A percentile compares a stretch with the other conserved stretches of the same genome.
Conservation (phyloP, 2,113 vertebrate species). For the Trinectes maculatus region DNA sequence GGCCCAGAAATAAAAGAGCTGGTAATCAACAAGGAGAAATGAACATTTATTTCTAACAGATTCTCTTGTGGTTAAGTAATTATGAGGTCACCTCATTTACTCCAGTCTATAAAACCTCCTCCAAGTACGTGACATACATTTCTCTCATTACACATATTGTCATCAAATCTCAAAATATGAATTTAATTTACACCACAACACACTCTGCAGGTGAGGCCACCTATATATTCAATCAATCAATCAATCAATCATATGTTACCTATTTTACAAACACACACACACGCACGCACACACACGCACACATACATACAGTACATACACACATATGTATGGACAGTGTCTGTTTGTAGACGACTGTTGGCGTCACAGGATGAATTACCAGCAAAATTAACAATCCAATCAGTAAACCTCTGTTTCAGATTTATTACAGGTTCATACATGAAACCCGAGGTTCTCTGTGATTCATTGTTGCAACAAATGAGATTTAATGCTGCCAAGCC, state of each 20-base stretch:
- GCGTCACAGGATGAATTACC: constrained; percentile 34
- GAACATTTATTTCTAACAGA: no score
- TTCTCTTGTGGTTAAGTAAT: constrained; percentile 9
- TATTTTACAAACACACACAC: no score
- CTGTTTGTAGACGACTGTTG: constrained; percentile 17
- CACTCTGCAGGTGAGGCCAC: no score
- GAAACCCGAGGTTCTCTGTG: constrained; percentile 24
- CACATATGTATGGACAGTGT: constrained; percentile 13
- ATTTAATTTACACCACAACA: no score
- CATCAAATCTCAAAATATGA: no score
- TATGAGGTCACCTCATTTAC: constrained; percentile 13
- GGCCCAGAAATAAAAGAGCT: constrained; percentile 7
- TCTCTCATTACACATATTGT: no score
- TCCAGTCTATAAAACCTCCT: constrained; percentile 1
- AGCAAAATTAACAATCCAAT: constrained; percentile 38
- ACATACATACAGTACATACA: no score
- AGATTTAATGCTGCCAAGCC: constrained; percentile 47
- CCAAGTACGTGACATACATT: no score
- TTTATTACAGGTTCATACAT: constrained; percentile 47
- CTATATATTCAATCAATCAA: no score
- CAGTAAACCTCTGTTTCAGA: constrained; percentile 44
- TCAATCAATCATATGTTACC: no score
- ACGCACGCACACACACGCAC: no score
- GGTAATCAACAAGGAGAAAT: background rate
- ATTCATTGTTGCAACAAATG: constrained; percentile 50